Evolutionary conservation across 2,797 vertebrate genomes (phyloP).

Genomic region (Rhynchonycteris naso): DNA sequence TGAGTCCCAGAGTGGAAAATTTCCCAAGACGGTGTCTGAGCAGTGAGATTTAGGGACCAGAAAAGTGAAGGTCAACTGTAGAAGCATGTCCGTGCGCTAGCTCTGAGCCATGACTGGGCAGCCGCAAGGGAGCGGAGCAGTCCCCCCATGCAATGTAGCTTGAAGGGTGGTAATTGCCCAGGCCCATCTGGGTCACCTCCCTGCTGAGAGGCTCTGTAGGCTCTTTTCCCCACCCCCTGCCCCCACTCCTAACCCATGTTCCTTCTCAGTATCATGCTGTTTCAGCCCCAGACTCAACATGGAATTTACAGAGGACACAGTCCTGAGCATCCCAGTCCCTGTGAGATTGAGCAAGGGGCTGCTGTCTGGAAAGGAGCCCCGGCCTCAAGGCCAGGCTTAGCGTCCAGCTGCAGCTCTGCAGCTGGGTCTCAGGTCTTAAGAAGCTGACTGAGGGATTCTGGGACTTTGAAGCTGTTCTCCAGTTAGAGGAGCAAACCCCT

Average conservation of each 20-base stretch:
- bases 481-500: too few relatives aligned
- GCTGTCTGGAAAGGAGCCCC: accelerated
- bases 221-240: too few relatives aligned
- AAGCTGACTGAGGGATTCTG: background rate
- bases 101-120: background rate
- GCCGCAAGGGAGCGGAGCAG: background rate
- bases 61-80: background rate
- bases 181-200: background rate
- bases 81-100: accelerated
- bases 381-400: too few relatives aligned
- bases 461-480: background rate
- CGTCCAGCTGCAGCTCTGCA: accelerated
- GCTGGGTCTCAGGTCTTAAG: too few relatives aligned
- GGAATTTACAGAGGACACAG: background rate
- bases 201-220: accelerated
- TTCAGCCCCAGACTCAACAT: accelerated
- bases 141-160: accelerated
- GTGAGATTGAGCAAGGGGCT: accelerated
- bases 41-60: background rate
- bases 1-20: too few relatives aligned
- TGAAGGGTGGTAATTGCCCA: too few relatives aligned
- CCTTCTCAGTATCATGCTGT: background rate
- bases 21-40: background rate
- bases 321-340: background rate
- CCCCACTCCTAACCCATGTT: accelerated